These are phyloP conservation scores for Thalassoma bifasciatum DNA, from an alignment of 2,113 vertebrate species.

Conservation along the genomic window DNA sequence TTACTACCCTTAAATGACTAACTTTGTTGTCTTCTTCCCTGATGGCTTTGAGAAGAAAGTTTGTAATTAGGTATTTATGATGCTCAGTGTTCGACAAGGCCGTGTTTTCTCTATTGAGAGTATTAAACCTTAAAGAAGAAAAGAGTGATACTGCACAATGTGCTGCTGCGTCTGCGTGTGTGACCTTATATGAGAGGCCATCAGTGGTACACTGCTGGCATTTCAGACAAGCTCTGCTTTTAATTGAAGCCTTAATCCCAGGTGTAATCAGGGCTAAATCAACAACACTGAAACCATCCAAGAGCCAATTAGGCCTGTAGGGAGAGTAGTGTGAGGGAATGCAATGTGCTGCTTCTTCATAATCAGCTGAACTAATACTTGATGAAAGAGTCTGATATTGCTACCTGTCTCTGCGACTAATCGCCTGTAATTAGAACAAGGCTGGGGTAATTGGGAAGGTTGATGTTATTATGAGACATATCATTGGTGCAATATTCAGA, in stretches of 20 bases:
- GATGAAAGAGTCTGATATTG: slow-evolving; percentile 66
- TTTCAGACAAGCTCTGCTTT: slow-evolving; percentile 70
- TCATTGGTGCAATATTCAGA: slow-evolving; percentile 52
- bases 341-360: slow-evolving; percentile 60
- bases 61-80: slow-evolving; percentile 79
- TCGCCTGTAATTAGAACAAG: slow-evolving; percentile 73
- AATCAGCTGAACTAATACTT: slow-evolving; percentile 71
- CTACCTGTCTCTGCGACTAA: slow-evolving; percentile 68
- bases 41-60: slow-evolving; percentile 64
- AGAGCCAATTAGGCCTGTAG: slow-evolving; percentile 70
- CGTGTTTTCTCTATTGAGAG: slow-evolving; percentile 40
- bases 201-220: slow-evolving; percentile 58
- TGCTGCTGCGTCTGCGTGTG: slow-evolving; percentile 13
- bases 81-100: slow-evolving; percentile 66
- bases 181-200: slow-evolving; percentile 73
- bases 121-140: slow-evolving; percentile 30
- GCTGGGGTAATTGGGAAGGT: slow-evolving; percentile 64
- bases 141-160: slow-evolving; percentile 38
- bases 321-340: slow-evolving; percentile 51
- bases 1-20: slow-evolving; percentile 78
- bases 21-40: slow-evolving; percentile 77
- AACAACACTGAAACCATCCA: slow-evolving; percentile 72
- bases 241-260: slow-evolving; percentile 78
- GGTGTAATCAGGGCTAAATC: slow-evolving; percentile 78
- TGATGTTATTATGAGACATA: slow-evolving; percentile 61